phyloP scores from a whole-genome alignment of 2,113 vertebrate species.

The Oreochromis niloticus region DNA sequence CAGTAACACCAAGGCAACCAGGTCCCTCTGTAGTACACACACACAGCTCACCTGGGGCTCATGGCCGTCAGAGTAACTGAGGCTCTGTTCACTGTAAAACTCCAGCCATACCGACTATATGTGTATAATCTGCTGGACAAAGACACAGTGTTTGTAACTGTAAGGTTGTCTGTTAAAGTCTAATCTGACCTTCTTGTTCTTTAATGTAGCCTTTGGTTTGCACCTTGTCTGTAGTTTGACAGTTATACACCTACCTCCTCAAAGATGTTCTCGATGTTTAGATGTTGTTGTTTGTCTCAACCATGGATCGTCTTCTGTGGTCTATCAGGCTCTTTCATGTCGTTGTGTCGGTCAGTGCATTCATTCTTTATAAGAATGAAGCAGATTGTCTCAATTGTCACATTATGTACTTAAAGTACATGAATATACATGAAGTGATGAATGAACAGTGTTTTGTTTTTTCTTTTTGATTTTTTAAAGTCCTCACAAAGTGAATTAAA shows the following conservation, averaged over 20 bases:
- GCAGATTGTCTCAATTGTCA: background rate
- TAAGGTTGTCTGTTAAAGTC: background rate
- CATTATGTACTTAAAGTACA: background rate
- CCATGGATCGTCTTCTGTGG: background rate
- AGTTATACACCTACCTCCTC: background rate
- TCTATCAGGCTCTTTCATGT: background rate
- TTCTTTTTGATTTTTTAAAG: background rate
- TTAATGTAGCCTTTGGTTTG: background rate
- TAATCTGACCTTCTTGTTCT: background rate
- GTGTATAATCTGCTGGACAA: background rate
- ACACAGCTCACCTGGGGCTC: background rate
- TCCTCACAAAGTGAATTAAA: conserved; percentile 3
- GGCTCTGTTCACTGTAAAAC: background rate
- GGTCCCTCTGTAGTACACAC: background rate
- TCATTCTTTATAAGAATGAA: background rate
- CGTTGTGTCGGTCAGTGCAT: background rate
- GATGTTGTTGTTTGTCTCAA: background rate
- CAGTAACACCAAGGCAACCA: background rate
- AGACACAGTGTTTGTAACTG: background rate
- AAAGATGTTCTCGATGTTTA: fast-evolving
- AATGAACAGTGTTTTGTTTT: background rate
- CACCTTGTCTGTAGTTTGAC: background rate
- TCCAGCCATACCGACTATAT: background rate
- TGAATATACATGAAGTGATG: background rate
- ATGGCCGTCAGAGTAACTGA: background rate